Conservation (phyloP, 1,140 invertebrate species). For the Drosophila rufa region DNA sequence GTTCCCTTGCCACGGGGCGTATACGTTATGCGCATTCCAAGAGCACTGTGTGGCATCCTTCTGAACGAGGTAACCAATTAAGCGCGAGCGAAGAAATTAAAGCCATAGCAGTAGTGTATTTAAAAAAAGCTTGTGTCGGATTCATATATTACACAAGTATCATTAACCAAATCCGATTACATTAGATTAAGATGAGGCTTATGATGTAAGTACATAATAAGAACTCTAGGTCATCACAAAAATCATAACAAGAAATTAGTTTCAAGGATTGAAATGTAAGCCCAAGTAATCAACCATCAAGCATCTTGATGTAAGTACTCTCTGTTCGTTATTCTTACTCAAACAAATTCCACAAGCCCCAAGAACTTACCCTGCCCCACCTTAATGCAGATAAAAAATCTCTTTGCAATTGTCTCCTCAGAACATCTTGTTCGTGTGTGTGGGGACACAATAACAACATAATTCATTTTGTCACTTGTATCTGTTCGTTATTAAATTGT, state of each 20-base stretch:
- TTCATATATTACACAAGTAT: too few relatives aligned
- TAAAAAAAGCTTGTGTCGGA: too few relatives aligned
- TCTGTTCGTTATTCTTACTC: not conserved
- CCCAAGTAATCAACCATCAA: not conserved
- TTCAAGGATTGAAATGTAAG: too few relatives aligned
- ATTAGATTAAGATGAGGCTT: too few relatives aligned
- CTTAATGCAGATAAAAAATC: constrained; percentile 6
- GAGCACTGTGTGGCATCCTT: not conserved
- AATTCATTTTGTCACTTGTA: constrained; percentile 83
- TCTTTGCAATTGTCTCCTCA: constrained; percentile 11
- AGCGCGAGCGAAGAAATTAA: not conserved
- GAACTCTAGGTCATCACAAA: too few relatives aligned
- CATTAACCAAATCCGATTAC: too few relatives aligned
- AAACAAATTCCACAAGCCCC: not conserved
- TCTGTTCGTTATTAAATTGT: constrained; percentile 80
- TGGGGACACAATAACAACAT: constrained; percentile 69
- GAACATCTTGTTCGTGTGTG: constrained; percentile 16
- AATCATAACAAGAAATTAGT: too few relatives aligned
- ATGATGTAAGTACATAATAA: too few relatives aligned
- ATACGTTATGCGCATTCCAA: constrained; percentile 40
- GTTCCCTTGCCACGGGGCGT: constrained; percentile 37
- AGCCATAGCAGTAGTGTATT: not conserved
- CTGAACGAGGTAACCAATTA: not conserved
- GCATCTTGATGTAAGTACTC: not conserved
- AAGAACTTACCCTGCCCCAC: not conserved